Conservation (phyloP, 1,140 invertebrate species). For the Chelonus insularis region DNA sequence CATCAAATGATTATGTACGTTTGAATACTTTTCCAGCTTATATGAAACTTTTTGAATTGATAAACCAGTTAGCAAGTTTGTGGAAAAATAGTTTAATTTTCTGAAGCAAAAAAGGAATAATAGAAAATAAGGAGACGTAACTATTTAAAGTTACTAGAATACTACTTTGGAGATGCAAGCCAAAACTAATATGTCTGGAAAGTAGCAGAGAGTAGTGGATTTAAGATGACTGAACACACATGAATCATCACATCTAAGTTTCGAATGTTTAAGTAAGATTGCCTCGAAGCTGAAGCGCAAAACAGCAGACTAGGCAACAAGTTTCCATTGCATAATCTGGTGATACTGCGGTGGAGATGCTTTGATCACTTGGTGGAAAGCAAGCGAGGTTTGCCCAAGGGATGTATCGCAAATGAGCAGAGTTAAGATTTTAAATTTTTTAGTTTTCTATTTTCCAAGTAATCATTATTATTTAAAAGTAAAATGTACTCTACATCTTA, state of each 20-base stretch:
- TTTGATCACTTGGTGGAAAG: slow-evolving; percentile 19
- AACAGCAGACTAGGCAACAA: slow-evolving; percentile 18
- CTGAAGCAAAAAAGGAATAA: too few relatives aligned
- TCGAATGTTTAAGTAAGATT: slow-evolving; percentile 14
- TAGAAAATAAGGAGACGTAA: too few relatives aligned
- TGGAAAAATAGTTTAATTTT: too few relatives aligned
- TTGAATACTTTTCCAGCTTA: too few relatives aligned
- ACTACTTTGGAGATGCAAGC: too few relatives aligned
- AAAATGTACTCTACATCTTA: too few relatives aligned
- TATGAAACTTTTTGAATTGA: too few relatives aligned
- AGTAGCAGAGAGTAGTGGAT: neutral
- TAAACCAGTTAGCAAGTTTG: too few relatives aligned
- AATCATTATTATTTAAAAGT: too few relatives aligned
- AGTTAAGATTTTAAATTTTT: neutral
- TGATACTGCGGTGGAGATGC: slow-evolving; percentile 1
- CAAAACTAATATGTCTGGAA: too few relatives aligned
- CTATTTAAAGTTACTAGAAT: too few relatives aligned
- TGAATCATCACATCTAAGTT: slow-evolving; percentile 4
- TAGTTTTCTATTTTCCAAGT: neutral
- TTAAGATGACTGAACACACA: neutral
- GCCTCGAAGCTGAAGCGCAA: neutral
- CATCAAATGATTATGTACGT: too few relatives aligned
- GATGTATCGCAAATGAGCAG: neutral
- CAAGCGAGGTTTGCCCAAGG: slow-evolving; percentile 1
- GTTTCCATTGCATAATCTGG: slow-evolving; percentile 19